Conservation (phyloP, 1,140 invertebrate genomes). For the Bursaphelenchus mucronatus region DNA sequence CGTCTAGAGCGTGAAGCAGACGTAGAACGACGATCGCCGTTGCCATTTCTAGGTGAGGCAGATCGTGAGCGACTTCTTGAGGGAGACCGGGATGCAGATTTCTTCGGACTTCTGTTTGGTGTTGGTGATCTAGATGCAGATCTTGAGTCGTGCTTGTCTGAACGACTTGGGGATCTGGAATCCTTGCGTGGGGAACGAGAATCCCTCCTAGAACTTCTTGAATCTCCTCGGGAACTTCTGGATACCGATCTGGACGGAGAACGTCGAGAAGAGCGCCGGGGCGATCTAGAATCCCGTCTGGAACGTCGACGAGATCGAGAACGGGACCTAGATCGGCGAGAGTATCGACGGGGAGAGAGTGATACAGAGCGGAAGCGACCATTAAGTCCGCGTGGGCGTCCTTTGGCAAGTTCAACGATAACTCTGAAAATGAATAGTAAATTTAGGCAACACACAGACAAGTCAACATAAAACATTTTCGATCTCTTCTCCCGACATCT, state of each 20-base stretch:
- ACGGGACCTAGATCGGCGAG: neutral
- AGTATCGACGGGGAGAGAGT: slow-evolving; percentile 1
- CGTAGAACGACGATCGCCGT: neutral
- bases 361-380: slow-evolving; percentile 18
- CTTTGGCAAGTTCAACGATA: slow-evolving; percentile 45
- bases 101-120: slow-evolving; percentile 1
- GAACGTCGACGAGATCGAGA: slow-evolving; percentile 22
- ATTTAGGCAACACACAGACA: neutral
- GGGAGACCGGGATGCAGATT: neutral
- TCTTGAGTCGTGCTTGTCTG: too few relatives aligned
- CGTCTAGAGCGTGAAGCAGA: neutral
- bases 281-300: slow-evolving; percentile 20
- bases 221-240: slow-evolving; percentile 4
- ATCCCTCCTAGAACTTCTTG: neutral
- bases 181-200: slow-evolving; percentile 16
- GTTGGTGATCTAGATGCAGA: neutral
- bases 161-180: slow-evolving; percentile 2
- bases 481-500: too few relatives aligned
- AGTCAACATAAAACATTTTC: neutral
- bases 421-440: slow-evolving; percentile 30
- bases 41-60: neutral
- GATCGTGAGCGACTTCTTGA: neutral
- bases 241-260: slow-evolving; percentile 23
- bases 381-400: slow-evolving; percentile 29
- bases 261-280: slow-evolving; percentile 9